A percentile compares a stretch with the other conserved stretches of the same genome.
These are phyloP conservation scores for Brachypodius melanocephalos DNA, from an alignment of 2,113 vertebrate species.

Conservation along the genomic window DNA sequence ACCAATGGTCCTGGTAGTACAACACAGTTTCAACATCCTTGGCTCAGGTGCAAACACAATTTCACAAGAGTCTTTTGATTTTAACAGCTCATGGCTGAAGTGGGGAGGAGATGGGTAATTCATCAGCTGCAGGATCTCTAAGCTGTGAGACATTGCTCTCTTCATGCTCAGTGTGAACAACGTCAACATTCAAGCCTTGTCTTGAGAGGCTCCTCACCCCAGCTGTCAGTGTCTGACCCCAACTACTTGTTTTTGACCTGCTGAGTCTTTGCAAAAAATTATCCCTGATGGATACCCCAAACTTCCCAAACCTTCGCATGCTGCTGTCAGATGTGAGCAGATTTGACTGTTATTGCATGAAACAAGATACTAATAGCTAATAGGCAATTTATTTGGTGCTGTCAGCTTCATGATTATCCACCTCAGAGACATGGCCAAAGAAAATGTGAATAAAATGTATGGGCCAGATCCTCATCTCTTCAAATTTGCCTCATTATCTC, in stretches of 20 bases:
- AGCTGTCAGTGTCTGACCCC: background rate
- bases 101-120: background rate
- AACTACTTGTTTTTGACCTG: background rate
- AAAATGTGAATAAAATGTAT: background rate
- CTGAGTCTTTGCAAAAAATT: background rate
- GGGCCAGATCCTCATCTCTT: background rate
- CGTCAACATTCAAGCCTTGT: background rate
- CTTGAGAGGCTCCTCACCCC: background rate
- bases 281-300: background rate
- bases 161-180: background rate
- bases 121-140: background rate
- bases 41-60: background rate
- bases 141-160: background rate
- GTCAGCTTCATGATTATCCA: background rate
- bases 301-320: accelerated
- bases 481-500: background rate
- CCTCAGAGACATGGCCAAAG: background rate
- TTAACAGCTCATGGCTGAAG: background rate
- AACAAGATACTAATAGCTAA: conserved; percentile 4
- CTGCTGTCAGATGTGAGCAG: background rate
- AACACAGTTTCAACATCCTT: background rate
- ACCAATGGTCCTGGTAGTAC: background rate
- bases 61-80: background rate
- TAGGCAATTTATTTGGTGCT: conserved; percentile 4
- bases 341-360: background rate